Evolutionary conservation across 2,797 vertebrate species (phyloP).

Genomic region (Urosaurus nigricauda): DNA sequence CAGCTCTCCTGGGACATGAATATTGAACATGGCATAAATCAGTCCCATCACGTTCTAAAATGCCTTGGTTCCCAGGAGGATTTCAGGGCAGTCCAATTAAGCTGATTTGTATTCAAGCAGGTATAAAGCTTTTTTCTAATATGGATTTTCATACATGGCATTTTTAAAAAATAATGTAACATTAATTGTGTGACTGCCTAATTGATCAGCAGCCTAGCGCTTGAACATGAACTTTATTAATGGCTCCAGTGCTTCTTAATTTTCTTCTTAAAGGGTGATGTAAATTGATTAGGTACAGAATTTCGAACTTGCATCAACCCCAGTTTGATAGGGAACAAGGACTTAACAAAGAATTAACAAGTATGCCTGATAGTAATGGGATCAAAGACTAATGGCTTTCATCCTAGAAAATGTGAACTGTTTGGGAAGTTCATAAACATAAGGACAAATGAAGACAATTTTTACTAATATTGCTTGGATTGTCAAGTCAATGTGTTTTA

Average conservation of each 20-base stretch:
- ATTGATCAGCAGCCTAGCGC: background rate
- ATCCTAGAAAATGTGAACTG: constrained; percentile 17
- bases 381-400: background rate
- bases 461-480: background rate
- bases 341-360: background rate
- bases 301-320: background rate
- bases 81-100: constrained; percentile 19
- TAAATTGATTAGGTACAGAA: constrained; percentile 12
- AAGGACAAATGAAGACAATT: background rate
- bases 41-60: background rate
- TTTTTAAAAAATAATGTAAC: background rate
- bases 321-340: background rate
- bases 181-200: constrained; percentile 28
- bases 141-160: background rate
- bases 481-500: accelerated
- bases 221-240: constrained; percentile 26
- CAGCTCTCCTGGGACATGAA: background rate
- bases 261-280: constrained; percentile 2
- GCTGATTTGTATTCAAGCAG: background rate
- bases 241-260: constrained; percentile 30
- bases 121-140: background rate
- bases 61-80: background rate
- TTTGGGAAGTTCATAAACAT: background rate
- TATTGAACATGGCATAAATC: constrained; percentile 8
- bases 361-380: background rate